Conservation (phyloP, 2,888 invertebrate genomes). For the Acrobasis suavella region DNA sequence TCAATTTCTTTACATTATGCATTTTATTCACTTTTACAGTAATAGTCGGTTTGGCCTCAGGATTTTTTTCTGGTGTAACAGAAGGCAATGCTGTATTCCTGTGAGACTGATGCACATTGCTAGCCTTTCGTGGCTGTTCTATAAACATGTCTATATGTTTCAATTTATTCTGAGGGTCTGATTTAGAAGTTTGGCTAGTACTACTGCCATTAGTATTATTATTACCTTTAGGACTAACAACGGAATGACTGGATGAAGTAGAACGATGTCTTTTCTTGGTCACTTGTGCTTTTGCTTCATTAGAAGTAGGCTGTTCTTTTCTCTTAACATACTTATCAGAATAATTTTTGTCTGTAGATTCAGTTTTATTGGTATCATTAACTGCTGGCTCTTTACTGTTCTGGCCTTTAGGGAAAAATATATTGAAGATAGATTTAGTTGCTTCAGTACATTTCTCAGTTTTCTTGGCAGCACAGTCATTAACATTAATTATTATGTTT, state of each 20-base stretch:
- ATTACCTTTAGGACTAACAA: conserved; percentile 55
- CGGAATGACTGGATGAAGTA: conserved; percentile 56
- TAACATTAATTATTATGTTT: conserved; percentile 44
- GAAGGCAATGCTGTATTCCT: conserved; percentile 57
- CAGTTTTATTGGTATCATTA: conserved; percentile 49
- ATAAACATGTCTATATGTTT: conserved; percentile 70
- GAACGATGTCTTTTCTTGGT: conserved; percentile 51
- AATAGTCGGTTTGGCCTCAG: conserved; percentile 40
- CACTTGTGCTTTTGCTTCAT: conserved; percentile 40
- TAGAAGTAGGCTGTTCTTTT: conserved; percentile 55
- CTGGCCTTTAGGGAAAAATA: conserved; percentile 48
- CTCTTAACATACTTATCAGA: conserved; percentile 72
- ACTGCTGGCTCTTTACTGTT: conserved; percentile 39
- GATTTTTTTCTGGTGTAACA: conserved; percentile 38
- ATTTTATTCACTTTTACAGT: conserved; percentile 42
- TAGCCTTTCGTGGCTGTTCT: conserved; percentile 57
- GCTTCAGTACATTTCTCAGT: conserved; percentile 48
- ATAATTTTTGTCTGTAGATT: conserved; percentile 50
- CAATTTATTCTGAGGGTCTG: conserved; percentile 59
- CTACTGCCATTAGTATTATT: conserved; percentile 32
- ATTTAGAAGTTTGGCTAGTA: conserved; percentile 46
- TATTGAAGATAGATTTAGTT: conserved; percentile 51
- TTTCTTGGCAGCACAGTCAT: conserved; percentile 46
- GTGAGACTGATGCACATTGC: conserved; percentile 51
- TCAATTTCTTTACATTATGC: conserved; percentile 38